Evolutionary conservation across 2,113 vertebrate species (phyloP), one percentile per base, ranked within the genome.

Genomic region (Anolis carolinensis): DNA sequence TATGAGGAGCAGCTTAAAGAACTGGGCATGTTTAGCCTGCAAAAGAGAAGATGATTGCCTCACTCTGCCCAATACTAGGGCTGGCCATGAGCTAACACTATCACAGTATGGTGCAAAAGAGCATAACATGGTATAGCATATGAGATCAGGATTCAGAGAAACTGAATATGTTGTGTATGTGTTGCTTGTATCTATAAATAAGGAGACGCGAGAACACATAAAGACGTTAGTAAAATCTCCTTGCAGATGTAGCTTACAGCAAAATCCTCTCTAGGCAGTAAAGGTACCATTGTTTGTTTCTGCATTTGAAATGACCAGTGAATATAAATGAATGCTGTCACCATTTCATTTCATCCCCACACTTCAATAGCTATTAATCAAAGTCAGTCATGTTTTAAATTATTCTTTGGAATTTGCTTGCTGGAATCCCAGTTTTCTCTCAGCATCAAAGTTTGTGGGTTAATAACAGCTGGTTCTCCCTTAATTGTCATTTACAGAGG

Each of bases 401-500:
- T 16, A 20, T 59, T 63, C 30, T 32, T 27, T 50, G 21, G 71
- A 59, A 79, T 30, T 65, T 23, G 27, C 50, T 76, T 5, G 34
- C 32, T 55, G 62, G 48, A 59, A 32, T n/a, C 18, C 18, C 36
- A 27, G 7, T 63, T 87, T 32, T 39, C 32, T 82, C 68, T 82
- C 32, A 32, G 44, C 72, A 71, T 11, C 34, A 82, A 36, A 27
- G 74, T 30, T 81, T 77, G 23, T 20, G 73, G 27, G 27, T 75
- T 68, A 79, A 87, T 82, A 92, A 86, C 92, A 92, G 92, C 92
- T 93, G 92, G 88, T 86, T 74, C 84, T 67, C 79, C 44, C 71
- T 82, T 87, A 84, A 90, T 59, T 83, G 9, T 87, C 85, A 92
- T 94, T 93, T 93, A 85, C 89, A 90, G 90, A 92, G 6, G 82